A percentile compares a stretch with the other conserved stretches of the same genome.
Evolutionary conservation across 2,797 vertebrate genomes (phyloP).

Genomic region (Mus caroli): DNA sequence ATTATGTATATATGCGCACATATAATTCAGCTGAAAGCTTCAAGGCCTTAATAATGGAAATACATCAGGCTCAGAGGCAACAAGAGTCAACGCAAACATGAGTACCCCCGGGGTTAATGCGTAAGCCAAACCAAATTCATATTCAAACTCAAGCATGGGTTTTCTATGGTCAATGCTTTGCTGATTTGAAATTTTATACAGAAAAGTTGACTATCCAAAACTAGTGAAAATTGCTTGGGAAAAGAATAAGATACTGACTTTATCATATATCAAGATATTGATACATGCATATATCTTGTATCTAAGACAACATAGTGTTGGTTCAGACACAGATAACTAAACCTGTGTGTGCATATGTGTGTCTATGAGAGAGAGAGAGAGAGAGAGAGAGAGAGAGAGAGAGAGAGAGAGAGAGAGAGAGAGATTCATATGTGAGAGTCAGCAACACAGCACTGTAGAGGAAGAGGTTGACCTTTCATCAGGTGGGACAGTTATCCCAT

Average conservation of each 20-base stretch:
- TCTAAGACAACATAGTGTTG: neutral
- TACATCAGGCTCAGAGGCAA: neutral
- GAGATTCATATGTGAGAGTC: neutral
- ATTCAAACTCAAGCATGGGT: neutral
- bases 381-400: neutral
- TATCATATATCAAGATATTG: neutral
- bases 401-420: neutral
- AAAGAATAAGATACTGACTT: conserved; percentile 4
- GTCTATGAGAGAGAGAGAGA: too few species aligned
- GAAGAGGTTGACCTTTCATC: neutral
- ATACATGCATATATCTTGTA: neutral
- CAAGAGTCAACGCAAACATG: neutral
- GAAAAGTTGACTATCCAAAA: neutral
- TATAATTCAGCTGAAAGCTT: neutral
- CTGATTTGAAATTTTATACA: neutral
- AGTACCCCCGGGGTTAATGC: neutral
- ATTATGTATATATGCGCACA: neutral
- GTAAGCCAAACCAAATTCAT: neutral
- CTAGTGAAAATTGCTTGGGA: neutral
- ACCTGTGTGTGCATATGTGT: neutral
- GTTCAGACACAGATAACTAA: neutral
- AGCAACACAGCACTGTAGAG: neutral
- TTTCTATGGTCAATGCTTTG: neutral
- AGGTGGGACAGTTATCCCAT: neutral
- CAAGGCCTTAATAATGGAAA: neutral